Evolutionary conservation across 1,140 invertebrate species (phyloP), one percentile per base, ranked within the genome.

Genomic region (Atta colombica): DNA sequence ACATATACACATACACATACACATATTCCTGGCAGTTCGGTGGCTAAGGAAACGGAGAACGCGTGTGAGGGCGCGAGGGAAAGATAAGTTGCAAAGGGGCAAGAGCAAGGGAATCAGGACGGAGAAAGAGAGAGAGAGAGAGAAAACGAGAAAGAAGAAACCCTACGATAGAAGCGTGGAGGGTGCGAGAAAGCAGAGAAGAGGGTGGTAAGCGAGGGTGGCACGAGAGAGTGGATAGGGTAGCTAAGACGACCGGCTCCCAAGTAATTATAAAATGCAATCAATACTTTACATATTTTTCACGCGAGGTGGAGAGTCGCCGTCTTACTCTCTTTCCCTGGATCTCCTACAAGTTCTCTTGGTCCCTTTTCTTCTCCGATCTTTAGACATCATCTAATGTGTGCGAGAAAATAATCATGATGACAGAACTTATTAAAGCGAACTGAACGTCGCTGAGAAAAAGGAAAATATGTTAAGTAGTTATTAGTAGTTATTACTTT

Each of bases 261-360:
- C 94, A 95, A 95, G 95, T 95, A 95, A 95, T 95, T 95, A 95
- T 95, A 95, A 95, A 95, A 95, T 95, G 95, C 94, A 95, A 95
- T 95, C 95, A 95, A 95, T 95, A 95, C 95, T 95, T 95, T 95
- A 95, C 94, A 95, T 95, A 95, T 95, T 95, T 95, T 95, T 95
- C 94, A 95, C 94, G 94, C 94, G 94, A 93, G 91, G 89, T 89
- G 90, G 91, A 90, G 91, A 91, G 89, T 92, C 39, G 71, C 55
- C n/a, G 51, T 82, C 14, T 25, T 63, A 31, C 18, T 28, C 68
- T 18, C 65, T 49, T 55, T 25, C 78, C 49, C 16, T 72, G 55
- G 45, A 68, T 77, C 60, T 53, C 68, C 77, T 82, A 77, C 61
- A 88, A 71, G 88, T 89, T 77, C 87, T 61, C 72, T 75, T 88